Conservation (phyloP, 2,797 vertebrate genomes). For the Bradypus variegatus region DNA sequence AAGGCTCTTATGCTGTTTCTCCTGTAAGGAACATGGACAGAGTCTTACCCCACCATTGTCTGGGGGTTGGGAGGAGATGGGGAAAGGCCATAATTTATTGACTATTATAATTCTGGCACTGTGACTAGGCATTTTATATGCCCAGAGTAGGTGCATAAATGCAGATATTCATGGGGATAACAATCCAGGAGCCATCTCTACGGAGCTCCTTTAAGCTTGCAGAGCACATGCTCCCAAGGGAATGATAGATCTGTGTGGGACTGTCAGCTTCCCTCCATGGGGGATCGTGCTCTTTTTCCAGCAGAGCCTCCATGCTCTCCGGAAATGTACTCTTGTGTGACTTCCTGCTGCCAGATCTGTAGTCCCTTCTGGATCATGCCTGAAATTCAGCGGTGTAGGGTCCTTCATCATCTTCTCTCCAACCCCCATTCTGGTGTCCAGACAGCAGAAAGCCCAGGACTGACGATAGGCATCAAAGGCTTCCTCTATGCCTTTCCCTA, state of each 20-base stretch:
- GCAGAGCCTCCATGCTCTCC: background rate
- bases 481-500: background rate
- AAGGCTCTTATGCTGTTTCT: background rate
- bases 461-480: background rate
- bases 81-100: background rate
- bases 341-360: background rate
- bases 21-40: background rate
- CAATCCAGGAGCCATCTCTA: background rate
- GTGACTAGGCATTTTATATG: background rate
- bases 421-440: background rate
- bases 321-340: background rate
- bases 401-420: background rate
- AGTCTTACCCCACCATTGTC: background rate
- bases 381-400: background rate
- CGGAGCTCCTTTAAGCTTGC: background rate
- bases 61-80: background rate
- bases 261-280: background rate
- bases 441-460: background rate
- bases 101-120: background rate
- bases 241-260: background rate
- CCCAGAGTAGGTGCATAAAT: background rate
- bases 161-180: background rate
- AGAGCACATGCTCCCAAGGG: background rate
- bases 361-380: background rate
- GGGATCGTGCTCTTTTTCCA: background rate